Evolutionary conservation across 2,113 vertebrate genomes (phyloP).

Genomic region (Propithecus coquereli): DNA sequence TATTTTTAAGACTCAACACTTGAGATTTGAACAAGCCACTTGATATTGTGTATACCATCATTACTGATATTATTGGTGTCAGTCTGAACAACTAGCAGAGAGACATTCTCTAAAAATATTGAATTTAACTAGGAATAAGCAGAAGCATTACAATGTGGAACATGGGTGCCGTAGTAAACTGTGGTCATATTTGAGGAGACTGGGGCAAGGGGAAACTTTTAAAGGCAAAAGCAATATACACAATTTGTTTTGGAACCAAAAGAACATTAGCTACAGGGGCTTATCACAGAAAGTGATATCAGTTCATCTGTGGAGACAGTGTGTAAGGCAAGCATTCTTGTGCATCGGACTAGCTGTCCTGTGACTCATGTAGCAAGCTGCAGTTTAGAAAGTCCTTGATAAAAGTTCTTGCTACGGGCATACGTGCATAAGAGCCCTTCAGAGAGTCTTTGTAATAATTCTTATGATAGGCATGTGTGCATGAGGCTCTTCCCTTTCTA

Average conservation of each 20-base stretch:
- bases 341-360: background rate
- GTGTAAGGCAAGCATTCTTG: background rate
- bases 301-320: background rate
- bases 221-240: background rate
- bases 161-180: background rate
- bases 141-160: background rate
- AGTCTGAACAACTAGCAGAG: background rate
- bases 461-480: background rate
- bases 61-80: background rate
- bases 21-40: background rate
- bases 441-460: background rate
- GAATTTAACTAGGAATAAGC: background rate
- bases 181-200: background rate
- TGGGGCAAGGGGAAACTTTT: background rate
- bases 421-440: background rate
- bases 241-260: background rate
- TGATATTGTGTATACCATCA: background rate
- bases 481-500: background rate
- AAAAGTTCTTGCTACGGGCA: background rate
- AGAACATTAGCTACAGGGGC: background rate
- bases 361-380: background rate
- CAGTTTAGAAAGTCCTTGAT: background rate
- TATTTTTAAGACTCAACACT: background rate
- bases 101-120: background rate
- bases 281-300: background rate